Percentiles rank a stretch among this genome's conserved stretches.
Conservation (phyloP, 2,797 vertebrate species). For the Anabacerthia variegaticeps region DNA sequence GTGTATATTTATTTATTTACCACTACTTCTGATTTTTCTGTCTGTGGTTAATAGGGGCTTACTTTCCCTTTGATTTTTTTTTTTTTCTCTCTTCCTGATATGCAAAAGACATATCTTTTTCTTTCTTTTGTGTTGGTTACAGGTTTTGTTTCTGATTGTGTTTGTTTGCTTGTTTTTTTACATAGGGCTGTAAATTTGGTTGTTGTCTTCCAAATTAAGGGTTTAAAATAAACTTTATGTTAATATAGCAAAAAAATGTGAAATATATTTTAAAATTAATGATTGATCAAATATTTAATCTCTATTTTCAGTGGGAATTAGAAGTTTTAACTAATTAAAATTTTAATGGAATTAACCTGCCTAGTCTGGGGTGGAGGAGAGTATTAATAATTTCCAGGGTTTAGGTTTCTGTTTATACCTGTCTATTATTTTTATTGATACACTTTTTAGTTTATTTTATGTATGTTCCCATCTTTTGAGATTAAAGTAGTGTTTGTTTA, state of each 20-base stretch:
- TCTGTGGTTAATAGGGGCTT: background rate
- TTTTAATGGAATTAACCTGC: background rate
- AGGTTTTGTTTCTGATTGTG: background rate
- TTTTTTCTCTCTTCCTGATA: background rate
- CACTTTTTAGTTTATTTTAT: background rate
- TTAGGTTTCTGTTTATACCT: background rate
- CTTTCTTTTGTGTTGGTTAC: background rate
- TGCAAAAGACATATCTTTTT: accelerated
- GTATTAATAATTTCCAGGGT: background rate
- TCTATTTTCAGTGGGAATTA: background rate
- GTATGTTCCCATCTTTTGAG: background rate
- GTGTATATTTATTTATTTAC: background rate
- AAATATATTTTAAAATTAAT: background rate
- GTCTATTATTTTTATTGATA: background rate
- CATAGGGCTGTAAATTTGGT: background rate
- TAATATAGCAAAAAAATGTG: background rate
- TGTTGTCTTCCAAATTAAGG: background rate
- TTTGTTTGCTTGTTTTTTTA: background rate
- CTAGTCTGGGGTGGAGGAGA: accelerated
- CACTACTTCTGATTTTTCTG: background rate
- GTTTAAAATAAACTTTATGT: background rate
- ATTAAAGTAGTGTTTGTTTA: background rate
- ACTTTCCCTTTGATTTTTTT: background rate
- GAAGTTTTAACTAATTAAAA: background rate
- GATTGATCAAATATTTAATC: background rate